Evolutionary conservation across 2,888 invertebrate species (phyloP).

Genomic region (Leucoptera coffeella): DNA sequence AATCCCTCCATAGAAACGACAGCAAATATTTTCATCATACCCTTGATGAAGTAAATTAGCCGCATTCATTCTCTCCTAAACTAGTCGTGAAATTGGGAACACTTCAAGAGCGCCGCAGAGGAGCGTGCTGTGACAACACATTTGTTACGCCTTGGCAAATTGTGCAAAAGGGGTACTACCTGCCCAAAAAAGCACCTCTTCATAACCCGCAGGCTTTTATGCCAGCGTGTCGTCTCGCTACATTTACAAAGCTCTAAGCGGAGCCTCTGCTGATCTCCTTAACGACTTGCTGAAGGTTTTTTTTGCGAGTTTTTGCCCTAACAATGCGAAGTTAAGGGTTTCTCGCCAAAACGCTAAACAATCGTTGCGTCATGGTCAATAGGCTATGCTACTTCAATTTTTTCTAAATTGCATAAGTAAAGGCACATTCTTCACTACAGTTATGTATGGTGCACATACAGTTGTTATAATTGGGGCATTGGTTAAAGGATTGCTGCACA

Average conservation of each 20-base stretch:
- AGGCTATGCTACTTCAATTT: constrained; percentile 29
- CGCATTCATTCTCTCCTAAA: constrained; percentile 31
- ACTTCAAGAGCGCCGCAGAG: constrained; percentile 27
- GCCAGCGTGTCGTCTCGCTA: constrained; percentile 33
- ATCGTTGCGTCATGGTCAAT: constrained; percentile 51
- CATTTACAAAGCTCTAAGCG: constrained; percentile 49
- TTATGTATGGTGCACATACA: no score
- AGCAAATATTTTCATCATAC: no score
- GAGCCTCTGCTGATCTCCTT: constrained; percentile 38
- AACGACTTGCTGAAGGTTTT: constrained; percentile 31
- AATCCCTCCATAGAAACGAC: no score
- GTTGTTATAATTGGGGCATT: no score
- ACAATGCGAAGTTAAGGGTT: constrained; percentile 42
- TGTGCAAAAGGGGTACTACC: constrained; percentile 52
- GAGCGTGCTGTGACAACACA: constrained; percentile 34
- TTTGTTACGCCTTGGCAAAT: constrained; percentile 32
- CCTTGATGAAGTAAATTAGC: constrained; percentile 36
- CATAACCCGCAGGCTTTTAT: constrained; percentile 7
- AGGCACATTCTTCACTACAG: no score
- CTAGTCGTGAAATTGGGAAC: constrained; percentile 42
- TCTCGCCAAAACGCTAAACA: constrained; percentile 44
- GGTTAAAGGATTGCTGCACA: no score
- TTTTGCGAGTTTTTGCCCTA: constrained; percentile 38
- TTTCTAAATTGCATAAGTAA: no score
- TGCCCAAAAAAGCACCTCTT: constrained; percentile 13